phyloP scores from a whole-genome alignment of 2,888 invertebrate genomes.

The Chironomus riparius region DNA sequence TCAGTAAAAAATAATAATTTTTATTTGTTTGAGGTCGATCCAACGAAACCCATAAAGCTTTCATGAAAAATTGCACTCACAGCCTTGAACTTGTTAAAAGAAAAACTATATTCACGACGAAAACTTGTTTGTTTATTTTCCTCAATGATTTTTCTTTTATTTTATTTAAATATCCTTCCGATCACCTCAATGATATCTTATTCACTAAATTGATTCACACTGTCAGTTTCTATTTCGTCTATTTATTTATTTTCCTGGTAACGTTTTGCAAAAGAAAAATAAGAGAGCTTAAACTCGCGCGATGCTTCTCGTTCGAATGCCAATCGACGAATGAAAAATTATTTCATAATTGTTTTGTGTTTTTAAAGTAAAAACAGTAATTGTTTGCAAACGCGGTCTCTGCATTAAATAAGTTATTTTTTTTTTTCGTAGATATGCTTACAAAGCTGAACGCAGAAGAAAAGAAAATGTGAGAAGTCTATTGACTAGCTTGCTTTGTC shows the following conservation, averaged over 20 bases:
- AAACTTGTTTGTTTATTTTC: neutral
- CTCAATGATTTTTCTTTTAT: neutral
- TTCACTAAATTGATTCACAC: neutral
- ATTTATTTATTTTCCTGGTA: neutral
- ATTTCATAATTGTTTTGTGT: slow-evolving; percentile 19
- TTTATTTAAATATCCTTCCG: neutral
- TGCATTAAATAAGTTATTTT: no score
- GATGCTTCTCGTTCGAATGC: slow-evolving; percentile 13
- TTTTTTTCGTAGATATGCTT: no score
- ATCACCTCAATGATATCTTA: neutral
- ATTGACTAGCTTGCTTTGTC: neutral
- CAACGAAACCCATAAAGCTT: neutral
- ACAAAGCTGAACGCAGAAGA: neutral
- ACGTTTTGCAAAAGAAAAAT: neutral
- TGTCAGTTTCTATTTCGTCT: neutral
- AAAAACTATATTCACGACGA: neutral
- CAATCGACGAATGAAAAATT: slow-evolving; percentile 7
- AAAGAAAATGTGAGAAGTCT: neutral
- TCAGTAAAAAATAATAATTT: neutral
- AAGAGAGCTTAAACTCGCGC: neutral
- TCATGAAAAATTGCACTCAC: neutral
- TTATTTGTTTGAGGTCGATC: neutral
- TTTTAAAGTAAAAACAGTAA: slow-evolving; percentile 2
- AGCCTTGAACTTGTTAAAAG: neutral
- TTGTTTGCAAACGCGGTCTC: neutral